Evolutionary conservation across 2,113 vertebrate genomes (phyloP).

Genomic region (Antechinus flavipes): DNA sequence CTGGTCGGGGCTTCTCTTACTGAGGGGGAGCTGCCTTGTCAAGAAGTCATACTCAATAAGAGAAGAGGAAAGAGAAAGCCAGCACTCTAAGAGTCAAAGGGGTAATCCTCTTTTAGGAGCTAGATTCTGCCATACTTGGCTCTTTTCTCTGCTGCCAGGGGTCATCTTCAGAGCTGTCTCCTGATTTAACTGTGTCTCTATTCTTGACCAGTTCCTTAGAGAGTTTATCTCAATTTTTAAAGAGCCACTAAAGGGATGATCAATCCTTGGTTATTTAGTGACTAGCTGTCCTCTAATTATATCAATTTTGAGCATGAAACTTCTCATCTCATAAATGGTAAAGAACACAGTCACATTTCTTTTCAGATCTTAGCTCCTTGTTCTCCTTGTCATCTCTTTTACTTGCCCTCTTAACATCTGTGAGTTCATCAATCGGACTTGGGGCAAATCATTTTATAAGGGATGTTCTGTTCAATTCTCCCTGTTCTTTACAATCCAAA

Average conservation of each 20-base stretch:
- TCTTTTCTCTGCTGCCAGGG: not conserved
- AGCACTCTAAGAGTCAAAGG: not conserved
- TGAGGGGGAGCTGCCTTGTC: not conserved
- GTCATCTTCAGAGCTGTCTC: not conserved
- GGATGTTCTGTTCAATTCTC: not conserved
- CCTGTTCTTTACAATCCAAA: not conserved
- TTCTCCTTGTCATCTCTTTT: not conserved
- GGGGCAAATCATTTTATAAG: not conserved
- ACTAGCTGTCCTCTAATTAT: not conserved
- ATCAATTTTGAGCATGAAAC: not conserved
- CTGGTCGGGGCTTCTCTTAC: not conserved
- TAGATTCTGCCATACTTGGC: not conserved
- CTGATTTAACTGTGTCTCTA: not conserved
- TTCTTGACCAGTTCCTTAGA: not conserved
- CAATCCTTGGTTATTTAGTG: not conserved
- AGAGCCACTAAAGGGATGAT: not conserved
- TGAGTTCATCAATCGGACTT: not conserved
- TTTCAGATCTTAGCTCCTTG: not conserved
- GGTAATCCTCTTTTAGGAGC: not conserved
- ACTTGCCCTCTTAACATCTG: not conserved
- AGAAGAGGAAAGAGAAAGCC: not conserved
- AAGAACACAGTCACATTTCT: not conserved
- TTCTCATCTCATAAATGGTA: not conserved
- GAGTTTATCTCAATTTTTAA: not conserved
- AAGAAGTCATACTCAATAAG: not conserved